A percentile compares a stretch with the other conserved stretches of the same genome.
These are phyloP conservation scores for Herpailurus yagouaroundi DNA, from an alignment of 2,113 vertebrate genomes.

Conservation along the genomic window DNA sequence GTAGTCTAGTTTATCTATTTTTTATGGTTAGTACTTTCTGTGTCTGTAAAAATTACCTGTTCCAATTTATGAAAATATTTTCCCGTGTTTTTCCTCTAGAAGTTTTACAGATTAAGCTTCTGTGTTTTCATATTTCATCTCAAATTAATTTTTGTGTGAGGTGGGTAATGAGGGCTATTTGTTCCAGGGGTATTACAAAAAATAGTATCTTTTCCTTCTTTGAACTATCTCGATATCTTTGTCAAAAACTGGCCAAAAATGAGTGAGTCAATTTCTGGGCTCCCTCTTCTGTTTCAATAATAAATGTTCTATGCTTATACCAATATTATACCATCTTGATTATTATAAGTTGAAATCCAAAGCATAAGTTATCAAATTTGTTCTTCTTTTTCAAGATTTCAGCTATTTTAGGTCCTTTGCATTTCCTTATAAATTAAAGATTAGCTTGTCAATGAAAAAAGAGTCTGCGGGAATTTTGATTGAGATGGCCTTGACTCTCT, in stretches of 20 bases:
- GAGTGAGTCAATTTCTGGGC: neutral
- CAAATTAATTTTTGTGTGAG: neutral
- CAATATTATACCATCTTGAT: neutral
- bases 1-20: neutral
- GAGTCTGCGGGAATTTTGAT: neutral
- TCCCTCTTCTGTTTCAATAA: neutral
- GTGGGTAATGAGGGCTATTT: neutral
- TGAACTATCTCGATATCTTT: neutral
- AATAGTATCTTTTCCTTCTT: neutral
- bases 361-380: neutral
- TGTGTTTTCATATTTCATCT: neutral
- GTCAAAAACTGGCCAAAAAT: neutral
- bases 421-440: slow-evolving; percentile 13
- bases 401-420: neutral
- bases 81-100: neutral
- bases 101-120: neutral
- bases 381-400: neutral
- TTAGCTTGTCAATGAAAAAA: neutral
- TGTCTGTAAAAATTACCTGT: neutral
- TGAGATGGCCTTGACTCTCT: neutral
- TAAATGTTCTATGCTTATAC: neutral
- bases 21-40: neutral
- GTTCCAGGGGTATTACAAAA: neutral
- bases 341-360: neutral
- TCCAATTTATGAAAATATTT: neutral